Evolutionary conservation across 2,888 invertebrate species (phyloP).

Genomic region (Onchidella celtica): DNA sequence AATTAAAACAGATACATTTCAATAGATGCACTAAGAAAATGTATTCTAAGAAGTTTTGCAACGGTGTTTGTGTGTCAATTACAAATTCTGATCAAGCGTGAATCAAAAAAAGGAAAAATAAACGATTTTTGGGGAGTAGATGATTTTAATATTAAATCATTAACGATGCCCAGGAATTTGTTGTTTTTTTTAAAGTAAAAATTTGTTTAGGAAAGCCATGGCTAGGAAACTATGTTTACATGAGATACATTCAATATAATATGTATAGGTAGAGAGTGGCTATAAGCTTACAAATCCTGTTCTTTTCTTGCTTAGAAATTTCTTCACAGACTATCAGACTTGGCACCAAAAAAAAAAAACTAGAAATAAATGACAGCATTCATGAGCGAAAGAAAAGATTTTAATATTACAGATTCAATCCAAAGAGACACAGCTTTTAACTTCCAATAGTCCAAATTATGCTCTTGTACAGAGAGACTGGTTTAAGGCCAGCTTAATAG

Average conservation of each 20-base stretch:
- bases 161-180: not conserved
- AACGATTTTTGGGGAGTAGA: not conserved
- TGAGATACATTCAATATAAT: not conserved
- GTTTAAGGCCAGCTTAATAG: conserved; percentile 18
- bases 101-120: conserved; percentile 15
- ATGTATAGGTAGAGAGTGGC: not conserved
- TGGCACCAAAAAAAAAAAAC: not conserved
- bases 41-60: no score
- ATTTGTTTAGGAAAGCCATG: not conserved
- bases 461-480: conserved; percentile 7
- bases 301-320: not conserved
- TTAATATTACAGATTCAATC: conserved; percentile 18
- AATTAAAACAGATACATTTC: no score
- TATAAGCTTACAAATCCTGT: not conserved
- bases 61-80: no score
- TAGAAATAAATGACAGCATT: conserved; percentile 31
- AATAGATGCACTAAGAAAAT: no score
- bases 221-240: not conserved
- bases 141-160: conserved; percentile 20
- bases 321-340: no score
- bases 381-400: conserved; percentile 29
- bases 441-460: not conserved
- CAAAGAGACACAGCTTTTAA: not conserved
- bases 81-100: no score
- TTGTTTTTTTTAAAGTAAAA: not conserved